Conservation (phyloP, 1,140 invertebrate species). For the Drosophila lacertosa region DNA sequence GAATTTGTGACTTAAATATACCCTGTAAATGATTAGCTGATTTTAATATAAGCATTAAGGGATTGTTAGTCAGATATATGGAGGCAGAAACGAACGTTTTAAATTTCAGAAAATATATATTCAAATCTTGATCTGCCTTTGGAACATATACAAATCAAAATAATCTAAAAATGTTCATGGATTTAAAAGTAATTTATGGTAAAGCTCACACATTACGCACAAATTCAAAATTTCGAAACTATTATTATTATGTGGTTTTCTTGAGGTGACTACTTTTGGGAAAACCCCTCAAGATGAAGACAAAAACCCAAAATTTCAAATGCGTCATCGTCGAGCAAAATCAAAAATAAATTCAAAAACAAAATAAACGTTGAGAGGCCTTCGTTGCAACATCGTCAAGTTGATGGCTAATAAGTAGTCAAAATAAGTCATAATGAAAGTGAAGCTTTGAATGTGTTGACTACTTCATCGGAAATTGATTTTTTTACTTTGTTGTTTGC, state of each 20-base stretch:
- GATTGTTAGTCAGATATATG: no score
- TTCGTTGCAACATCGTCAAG: slow-evolving; percentile 61
- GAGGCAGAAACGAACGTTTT: no score
- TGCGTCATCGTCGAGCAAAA: slow-evolving; percentile 40
- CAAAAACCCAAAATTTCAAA: slow-evolving; percentile 11
- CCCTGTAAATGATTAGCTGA: no score
- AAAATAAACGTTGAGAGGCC: slow-evolving; percentile 31
- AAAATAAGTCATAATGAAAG: slow-evolving; percentile 46
- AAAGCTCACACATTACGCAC: no score
- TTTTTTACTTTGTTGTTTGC: no score
- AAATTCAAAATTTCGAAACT: neutral
- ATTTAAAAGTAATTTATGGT: no score
- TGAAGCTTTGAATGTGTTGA: slow-evolving; percentile 15
- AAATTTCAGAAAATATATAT: no score
- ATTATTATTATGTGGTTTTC: neutral
- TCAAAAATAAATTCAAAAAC: slow-evolving; percentile 10
- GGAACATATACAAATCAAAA: no score
- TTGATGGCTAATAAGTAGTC: slow-evolving; percentile 31
- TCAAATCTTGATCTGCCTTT: no score
- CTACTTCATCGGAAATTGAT: slow-evolving; percentile 8
- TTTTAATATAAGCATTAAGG: no score
- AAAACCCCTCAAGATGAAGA: slow-evolving; percentile 41
- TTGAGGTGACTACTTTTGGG: slow-evolving; percentile 29
- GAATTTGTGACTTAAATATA: no score
- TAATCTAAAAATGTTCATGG: no score